A percentile compares a stretch with the other conserved stretches of the same genome.
Conservation (phyloP, 1,140 invertebrate species). For the Temnothorax longispinosus region DNA sequence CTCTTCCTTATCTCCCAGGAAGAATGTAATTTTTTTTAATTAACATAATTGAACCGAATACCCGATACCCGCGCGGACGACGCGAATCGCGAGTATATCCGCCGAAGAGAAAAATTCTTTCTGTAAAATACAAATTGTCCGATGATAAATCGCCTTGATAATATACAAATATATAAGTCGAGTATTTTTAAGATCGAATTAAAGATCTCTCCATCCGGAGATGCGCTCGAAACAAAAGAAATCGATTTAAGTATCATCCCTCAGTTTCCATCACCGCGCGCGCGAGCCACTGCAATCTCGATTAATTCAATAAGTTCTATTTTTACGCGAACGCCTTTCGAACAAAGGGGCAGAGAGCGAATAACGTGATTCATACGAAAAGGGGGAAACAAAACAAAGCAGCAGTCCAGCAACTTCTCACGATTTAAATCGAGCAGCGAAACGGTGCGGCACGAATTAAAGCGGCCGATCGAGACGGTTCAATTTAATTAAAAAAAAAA, state of each 20-base stretch:
- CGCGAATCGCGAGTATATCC: background rate
- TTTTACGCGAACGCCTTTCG: background rate
- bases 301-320: slow-evolving; percentile 30
- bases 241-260: no score
- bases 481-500: background rate
- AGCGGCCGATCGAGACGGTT: no score
- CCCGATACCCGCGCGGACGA: no score
- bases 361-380: background rate
- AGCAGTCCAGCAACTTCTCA: background rate
- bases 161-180: no score
- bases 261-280: no score
- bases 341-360: background rate
- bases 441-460: background rate
- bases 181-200: no score
- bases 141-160: no score
- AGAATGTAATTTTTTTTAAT: background rate
- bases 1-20: background rate
- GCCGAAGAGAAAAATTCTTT: background rate
- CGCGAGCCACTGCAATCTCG: background rate
- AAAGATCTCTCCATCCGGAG: no score
- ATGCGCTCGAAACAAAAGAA: background rate
- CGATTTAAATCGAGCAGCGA: background rate
- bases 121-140: background rate
- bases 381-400: background rate
- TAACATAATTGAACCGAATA: background rate